These are phyloP conservation scores for Aegotheles bennettii DNA, from an alignment of 2,113 vertebrate species.

Conservation along the genomic window DNA sequence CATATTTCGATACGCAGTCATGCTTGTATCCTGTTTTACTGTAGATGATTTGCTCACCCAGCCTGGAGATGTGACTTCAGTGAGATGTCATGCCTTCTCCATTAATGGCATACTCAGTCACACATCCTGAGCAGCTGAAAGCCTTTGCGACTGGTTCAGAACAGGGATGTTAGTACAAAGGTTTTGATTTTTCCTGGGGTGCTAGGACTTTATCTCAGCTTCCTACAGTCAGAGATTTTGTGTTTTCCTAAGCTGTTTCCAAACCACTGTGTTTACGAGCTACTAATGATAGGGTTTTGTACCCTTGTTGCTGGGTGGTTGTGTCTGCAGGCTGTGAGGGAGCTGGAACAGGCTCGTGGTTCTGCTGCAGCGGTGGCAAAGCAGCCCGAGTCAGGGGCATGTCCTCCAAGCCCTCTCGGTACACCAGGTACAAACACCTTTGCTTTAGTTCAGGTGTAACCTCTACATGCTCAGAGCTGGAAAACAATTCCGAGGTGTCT, in stretches of 20 bases:
- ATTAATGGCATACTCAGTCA: background rate
- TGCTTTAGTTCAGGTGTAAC: background rate
- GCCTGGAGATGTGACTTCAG: background rate
- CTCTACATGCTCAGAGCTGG: background rate
- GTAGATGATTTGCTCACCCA: background rate
- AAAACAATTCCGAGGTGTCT: background rate
- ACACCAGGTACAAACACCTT: background rate
- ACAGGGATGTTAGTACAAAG: accelerated
- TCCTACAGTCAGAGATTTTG: background rate
- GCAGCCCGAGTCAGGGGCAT: background rate
- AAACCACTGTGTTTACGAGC: background rate
- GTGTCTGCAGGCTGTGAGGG: background rate
- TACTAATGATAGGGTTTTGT: background rate
- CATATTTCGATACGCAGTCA: background rate
- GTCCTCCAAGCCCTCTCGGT: background rate
- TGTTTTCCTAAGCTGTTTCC: background rate
- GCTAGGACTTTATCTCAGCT: background rate
- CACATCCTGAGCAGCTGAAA: background rate
- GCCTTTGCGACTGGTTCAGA: background rate
- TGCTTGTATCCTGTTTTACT: background rate
- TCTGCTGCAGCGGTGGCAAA: background rate
- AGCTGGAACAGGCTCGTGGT: background rate
- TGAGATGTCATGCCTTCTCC: background rate
- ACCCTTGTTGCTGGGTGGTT: background rate
- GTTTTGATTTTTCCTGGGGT: background rate